Percentiles rank a stretch among this genome's conserved stretches.
Conservation (phyloP, 2,797 vertebrate genomes). For the Gymnopithys bicolor region DNA sequence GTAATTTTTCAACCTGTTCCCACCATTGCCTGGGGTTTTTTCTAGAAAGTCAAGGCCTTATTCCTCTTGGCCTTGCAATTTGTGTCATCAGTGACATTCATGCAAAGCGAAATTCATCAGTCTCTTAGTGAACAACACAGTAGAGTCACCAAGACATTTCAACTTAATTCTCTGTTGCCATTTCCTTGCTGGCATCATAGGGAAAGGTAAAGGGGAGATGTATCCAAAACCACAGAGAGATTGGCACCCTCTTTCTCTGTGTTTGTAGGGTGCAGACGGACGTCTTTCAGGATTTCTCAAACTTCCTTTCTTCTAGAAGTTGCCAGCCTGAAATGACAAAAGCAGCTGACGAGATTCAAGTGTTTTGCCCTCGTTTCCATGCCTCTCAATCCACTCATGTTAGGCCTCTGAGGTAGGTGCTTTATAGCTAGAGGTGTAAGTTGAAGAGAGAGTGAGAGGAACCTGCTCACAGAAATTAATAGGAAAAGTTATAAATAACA, state of each 20-base stretch:
- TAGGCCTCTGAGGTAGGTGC: background rate
- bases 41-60: background rate
- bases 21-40: background rate
- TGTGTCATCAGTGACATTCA: slow-evolving; percentile 12
- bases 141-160: background rate
- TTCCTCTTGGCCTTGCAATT: background rate
- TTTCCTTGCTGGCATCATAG: background rate
- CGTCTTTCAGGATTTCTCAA: background rate
- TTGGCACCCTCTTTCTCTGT: background rate
- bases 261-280: background rate
- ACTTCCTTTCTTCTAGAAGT: background rate
- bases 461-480: background rate
- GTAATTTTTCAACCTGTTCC: slow-evolving; percentile 32
- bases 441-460: background rate
- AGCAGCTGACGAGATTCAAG: background rate
- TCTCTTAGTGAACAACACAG: background rate
- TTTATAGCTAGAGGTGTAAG: slow-evolving; percentile 12
- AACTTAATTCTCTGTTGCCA: background rate
- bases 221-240: background rate
- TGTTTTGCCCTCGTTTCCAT: background rate
- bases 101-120: background rate
- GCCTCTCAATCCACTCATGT: background rate
- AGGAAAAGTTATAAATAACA: slow-evolving; percentile 46
- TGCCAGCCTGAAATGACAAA: background rate
- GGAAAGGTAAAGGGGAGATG: background rate